Evolutionary conservation across 2,113 vertebrate species (phyloP), one percentile per base, ranked within the genome.

Genomic region (Salvelinus fontinalis): DNA sequence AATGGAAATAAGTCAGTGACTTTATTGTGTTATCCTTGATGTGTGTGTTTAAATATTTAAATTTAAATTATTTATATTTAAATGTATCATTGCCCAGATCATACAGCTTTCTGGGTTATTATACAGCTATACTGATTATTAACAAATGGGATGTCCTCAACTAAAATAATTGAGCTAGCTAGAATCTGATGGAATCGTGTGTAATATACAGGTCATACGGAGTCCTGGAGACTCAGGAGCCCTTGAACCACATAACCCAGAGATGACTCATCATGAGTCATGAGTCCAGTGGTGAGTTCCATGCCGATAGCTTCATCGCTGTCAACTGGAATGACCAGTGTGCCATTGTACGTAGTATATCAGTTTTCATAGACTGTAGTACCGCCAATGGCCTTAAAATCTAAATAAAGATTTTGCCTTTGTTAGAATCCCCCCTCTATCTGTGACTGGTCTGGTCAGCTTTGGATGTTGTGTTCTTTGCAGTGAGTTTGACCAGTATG

Each of bases 361-460:
- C 59, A 9, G 13, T 44, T 44, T 44, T 5, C 20, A 62, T 22
- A 7, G n/a, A 54, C 51, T 22, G n/a, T 4, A 60, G 59, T 12
- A 60, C 59, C 1, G 8, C n/a, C 5, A 60, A 60, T 62, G 59
- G 59, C 59, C 59, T 16, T 22, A 62, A 54, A 54, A 83, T 90
- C 74, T 83, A 87, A 91, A 94, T 93, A 87, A 93, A 93, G 93
- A 90, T 94, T 93, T 93, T 92, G 91, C 93, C 90, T 89, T 85
- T 89, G 73, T 81, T 84, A 83, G 77, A 90, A 86, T 87, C 84
- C 87, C 90, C 89, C 86, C 51, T 54, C 16, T 54, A 54, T 86
- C 86, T 87, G 91, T 93, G 91, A 93, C 80, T 91, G 91, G 88
- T 90, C 86, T 91, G 91, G 88, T 92, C 92, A 94, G 91, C 91